Conservation (phyloP, 2,797 vertebrate species). For the Hoplostethus atlanticus region DNA sequence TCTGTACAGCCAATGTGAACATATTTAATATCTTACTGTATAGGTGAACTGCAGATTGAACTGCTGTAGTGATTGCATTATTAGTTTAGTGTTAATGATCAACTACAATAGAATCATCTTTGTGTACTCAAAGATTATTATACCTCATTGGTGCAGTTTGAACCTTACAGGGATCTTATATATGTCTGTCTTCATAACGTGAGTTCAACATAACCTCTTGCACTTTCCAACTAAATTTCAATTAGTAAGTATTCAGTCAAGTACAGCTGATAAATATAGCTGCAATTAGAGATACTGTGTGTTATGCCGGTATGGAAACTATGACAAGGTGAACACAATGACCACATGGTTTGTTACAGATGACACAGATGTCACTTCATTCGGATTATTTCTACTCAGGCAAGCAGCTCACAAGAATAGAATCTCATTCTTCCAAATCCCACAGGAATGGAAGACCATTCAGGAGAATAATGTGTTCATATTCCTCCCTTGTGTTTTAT, state of each 20-base stretch:
- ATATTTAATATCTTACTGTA: background rate
- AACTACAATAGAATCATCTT: background rate
- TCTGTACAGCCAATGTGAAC: background rate
- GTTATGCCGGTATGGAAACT: background rate
- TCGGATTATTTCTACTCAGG: conserved; percentile 28
- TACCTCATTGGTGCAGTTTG: background rate
- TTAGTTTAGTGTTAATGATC: background rate
- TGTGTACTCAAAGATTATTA: background rate
- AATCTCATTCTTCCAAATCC: conserved; percentile 4
- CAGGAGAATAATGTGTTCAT: conserved; percentile 30
- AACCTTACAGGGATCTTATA: background rate
- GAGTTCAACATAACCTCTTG: background rate
- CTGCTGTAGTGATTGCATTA: background rate
- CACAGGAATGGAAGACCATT: conserved; percentile 12
- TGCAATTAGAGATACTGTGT: background rate
- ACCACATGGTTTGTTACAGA: background rate
- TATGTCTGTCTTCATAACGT: background rate
- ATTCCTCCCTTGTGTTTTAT: conserved; percentile 16
- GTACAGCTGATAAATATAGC: conserved; percentile 64
- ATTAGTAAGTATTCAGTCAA: background rate
- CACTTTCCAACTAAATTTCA: conserved; percentile 2
- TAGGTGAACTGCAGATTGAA: background rate
- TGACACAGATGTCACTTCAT: conserved; percentile 27
- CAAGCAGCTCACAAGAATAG: conserved; percentile 17
- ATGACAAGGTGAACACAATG: conserved; percentile 7